Evolutionary conservation across 2,888 invertebrate species (phyloP), one percentile per base, ranked within the genome.

Genomic region (Epistrophe grossulariae): DNA sequence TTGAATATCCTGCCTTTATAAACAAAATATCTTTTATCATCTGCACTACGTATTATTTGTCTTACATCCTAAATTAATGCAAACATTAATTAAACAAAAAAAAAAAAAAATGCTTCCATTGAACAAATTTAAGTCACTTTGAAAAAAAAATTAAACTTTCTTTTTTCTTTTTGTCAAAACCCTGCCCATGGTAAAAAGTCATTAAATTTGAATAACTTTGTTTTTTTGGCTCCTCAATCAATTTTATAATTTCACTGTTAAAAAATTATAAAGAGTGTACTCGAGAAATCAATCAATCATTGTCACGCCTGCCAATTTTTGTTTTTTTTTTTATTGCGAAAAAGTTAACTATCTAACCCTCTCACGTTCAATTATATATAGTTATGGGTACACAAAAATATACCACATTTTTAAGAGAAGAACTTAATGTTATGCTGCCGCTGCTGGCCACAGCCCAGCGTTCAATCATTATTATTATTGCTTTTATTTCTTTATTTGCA

Each of bases 251-350:
- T 43, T 50, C 50, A 28, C 17, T 48, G 50, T 3, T 24, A 24
- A 24, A 45, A 43, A 74, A 8, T 38, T 52, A 35, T 31, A 45
- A 28, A 28, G 24, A 28, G 52, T 43, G n/a, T 57, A 48, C 57
- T 60, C 38, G 13, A n/a, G n/a, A 45, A 79, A 73, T 70, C 73
- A 73, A 83, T 83, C 83, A 83, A 83, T 83, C 83, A 83, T 50
- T 73, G 83, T 73, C 73, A 79, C 68, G 62, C 78, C 45, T 72
- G 68, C 73, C 76, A 57, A 77, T 59, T 59, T 38, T 64, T 78
- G 60, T 40, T 40, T 45, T 24, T 35, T 43, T 19, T 55, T 13
- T 24, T 55, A 6, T 24, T 2, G 24, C 8, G 8, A 2, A 55
- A 28, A 24, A 55, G 13, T 55, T 28, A 28, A 28, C 52, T 55